phyloP scores from a whole-genome alignment of 1,140 invertebrate species.

The Pachypeltis micranthus region DNA sequence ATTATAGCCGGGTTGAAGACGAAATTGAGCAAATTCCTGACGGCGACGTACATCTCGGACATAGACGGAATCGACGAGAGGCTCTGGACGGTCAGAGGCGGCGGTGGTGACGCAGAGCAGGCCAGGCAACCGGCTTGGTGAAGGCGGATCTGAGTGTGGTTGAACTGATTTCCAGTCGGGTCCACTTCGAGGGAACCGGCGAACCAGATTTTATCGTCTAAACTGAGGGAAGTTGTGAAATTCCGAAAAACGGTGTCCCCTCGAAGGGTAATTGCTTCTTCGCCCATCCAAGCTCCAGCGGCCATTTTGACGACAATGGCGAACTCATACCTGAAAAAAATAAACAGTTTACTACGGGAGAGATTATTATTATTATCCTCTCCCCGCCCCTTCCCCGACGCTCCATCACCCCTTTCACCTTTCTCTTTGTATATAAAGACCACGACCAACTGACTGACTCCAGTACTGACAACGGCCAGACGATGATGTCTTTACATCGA shows the following conservation, averaged over 20 bases:
- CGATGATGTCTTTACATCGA: no score
- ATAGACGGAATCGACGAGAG: not conserved
- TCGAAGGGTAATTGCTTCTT: constrained; percentile 44
- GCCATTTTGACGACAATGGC: constrained; percentile 57
- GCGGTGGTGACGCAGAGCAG: constrained; percentile 34
- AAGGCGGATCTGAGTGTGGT: constrained; percentile 43
- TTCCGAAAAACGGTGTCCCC: constrained; percentile 55
- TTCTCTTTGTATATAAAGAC: no score
- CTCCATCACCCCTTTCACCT: no score
- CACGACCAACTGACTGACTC: no score
- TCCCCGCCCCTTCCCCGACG: no score
- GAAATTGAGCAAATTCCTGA: not conserved
- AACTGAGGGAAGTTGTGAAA: constrained; percentile 50
- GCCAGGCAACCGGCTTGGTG: constrained; percentile 52
- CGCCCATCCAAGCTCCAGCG: constrained; percentile 48
- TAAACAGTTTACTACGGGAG: constrained; percentile 2
- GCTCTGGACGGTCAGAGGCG: not conserved
- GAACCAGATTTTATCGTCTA: constrained; percentile 59
- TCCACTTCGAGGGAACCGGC: constrained; percentile 42
- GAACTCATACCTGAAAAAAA: constrained; percentile 45
- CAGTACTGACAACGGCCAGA: no score
- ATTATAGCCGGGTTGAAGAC: not conserved
- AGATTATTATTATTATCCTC: not conserved
- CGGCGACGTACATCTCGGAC: not conserved
- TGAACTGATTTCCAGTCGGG: constrained; percentile 37